These are phyloP conservation scores for Nibea coibor DNA, from an alignment of 2,113 vertebrate species.

Conservation along the genomic window DNA sequence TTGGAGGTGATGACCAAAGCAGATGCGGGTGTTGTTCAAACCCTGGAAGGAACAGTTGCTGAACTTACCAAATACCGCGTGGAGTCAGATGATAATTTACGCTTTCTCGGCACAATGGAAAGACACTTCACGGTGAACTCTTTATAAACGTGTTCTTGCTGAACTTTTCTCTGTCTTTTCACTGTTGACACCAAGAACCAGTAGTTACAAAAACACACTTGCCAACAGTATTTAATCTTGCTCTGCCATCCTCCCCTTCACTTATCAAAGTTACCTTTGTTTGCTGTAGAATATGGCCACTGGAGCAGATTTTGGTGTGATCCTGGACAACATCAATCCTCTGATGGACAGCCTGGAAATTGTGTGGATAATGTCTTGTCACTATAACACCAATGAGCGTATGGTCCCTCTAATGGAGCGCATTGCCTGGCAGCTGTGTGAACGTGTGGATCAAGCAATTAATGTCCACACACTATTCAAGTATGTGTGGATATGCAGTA, in stretches of 20 bases:
- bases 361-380: slow-evolving; percentile 91
- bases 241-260: neutral
- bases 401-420: slow-evolving; percentile 93
- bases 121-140: slow-evolving; percentile 90
- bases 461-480: slow-evolving; percentile 86
- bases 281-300: slow-evolving; percentile 80
- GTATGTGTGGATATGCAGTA: slow-evolving; percentile 77
- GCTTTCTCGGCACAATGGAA: slow-evolving; percentile 90
- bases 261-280: neutral
- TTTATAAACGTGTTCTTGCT: neutral
- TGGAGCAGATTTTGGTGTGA: slow-evolving; percentile 80
- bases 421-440: slow-evolving; percentile 92
- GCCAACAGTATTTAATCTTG: neutral
- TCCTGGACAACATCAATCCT: slow-evolving; percentile 87
- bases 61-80: slow-evolving; percentile 85
- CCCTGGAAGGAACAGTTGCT: slow-evolving; percentile 80
- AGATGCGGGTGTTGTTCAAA: slow-evolving; percentile 77
- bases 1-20: slow-evolving; percentile 84
- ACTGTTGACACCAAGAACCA: neutral
- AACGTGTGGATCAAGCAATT: slow-evolving; percentile 83
- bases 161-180: neutral
- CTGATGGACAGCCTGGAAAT: slow-evolving; percentile 90
- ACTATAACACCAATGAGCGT: slow-evolving; percentile 90
- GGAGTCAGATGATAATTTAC: slow-evolving; percentile 88
- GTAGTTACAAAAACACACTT: neutral